Evolutionary conservation across 92 coral and sea anemone genomes (phyloP), one percentile per base, ranked within the genome.

Genomic region (Epizoanthus illoricatus): DNA sequence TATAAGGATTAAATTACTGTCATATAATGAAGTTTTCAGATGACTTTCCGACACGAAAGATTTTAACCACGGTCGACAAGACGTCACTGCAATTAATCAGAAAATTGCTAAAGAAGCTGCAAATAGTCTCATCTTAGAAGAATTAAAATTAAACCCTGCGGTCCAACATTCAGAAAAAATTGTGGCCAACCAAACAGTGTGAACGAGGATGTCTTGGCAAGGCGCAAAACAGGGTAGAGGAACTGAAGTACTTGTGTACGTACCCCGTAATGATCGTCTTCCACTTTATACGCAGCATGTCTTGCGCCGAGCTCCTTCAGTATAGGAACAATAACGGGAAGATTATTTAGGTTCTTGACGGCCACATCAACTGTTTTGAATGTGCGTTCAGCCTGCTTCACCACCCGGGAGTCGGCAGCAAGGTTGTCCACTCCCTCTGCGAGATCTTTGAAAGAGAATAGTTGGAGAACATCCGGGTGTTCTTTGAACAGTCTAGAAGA

Each of bases 251-350:
- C 4, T 66, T 36, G 15, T 60, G 18, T 20, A 67, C 88, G 4
- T 92, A 92, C 95, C 87, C 81, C 92, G 69, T 84, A 92, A 65
- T 92, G 92, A 19, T 85, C 89, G 12, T 89, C 92, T 24, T 87
- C 69, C 13, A 92, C 90, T 58, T 87, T 84, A 67, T 84, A 92
- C 84, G 66, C 86, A 63, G 85, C 75, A 61, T 92, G 95, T 74
- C 89, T 92, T 24, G 91, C 90, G 4, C 95, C 95, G 42, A 92
- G 86, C 52, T 89, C 92, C 84, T 89, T 89, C 56, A 92, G 89
- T 11, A 57, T 72, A 0, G 74, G 88, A 84, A 80, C 90, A 76
- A 92, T 80, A 24, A 90, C 85, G 24, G 86, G 79, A 58, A 92
- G 71, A 66, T 92, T 86, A n/a, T 86, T 79, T 71, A 92, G 88